These are phyloP conservation scores for Muscicapa adusta DNA, from an alignment of 2,113 vertebrate species.

Conservation along the genomic window DNA sequence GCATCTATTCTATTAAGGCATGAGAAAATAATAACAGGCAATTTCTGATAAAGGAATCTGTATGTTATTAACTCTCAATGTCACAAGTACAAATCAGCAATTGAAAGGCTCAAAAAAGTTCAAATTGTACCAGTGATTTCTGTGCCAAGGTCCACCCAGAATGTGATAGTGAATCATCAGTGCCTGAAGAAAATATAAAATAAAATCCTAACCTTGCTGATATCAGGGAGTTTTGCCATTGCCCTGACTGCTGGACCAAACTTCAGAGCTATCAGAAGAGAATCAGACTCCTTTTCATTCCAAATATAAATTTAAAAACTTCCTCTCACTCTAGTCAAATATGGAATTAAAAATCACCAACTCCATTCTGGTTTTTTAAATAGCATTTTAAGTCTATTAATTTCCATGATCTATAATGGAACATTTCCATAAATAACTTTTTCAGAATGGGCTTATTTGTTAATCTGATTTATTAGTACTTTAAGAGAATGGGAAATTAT, in stretches of 20 bases:
- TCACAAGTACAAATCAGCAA: not conserved
- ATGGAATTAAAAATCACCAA: no score
- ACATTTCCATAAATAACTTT: not conserved
- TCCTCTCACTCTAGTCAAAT: not conserved
- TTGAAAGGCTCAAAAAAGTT: not conserved
- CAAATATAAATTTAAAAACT: not conserved
- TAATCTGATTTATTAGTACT: not conserved
- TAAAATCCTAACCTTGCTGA: not conserved
- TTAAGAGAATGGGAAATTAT: not conserved
- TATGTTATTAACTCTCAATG: not conserved
- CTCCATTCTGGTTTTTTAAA: not conserved
- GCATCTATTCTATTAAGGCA: not conserved
- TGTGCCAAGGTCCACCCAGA: not conserved
- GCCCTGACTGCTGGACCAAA: not conserved
- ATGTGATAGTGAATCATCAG: not conserved
- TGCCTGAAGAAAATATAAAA: not conserved
- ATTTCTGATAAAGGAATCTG: not conserved
- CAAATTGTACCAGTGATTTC: not conserved
- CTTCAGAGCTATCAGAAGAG: not conserved
- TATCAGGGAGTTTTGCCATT: not conserved
- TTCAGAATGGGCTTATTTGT: not conserved
- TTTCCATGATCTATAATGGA: not conserved
- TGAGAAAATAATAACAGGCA: conserved; percentile 6
- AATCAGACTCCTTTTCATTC: not conserved
- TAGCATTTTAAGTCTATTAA: not conserved